phyloP scores from a whole-genome alignment of 2,113 vertebrate genomes.

The Chlorodrepanis virens region DNA sequence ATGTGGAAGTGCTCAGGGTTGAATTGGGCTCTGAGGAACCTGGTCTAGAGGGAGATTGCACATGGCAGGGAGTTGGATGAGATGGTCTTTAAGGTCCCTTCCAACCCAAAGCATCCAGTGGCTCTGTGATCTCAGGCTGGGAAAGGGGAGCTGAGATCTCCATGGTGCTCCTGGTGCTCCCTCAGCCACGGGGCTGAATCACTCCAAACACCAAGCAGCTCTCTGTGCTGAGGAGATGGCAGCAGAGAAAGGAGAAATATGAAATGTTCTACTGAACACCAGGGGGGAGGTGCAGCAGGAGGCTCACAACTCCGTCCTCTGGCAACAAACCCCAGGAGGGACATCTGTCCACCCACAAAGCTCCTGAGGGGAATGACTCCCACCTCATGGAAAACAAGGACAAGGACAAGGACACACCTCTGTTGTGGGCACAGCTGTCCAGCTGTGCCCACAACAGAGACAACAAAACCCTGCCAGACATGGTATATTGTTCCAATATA shows the following conservation, averaged over 20 bases:
- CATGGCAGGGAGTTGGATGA: neutral
- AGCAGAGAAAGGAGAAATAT: neutral
- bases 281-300: neutral
- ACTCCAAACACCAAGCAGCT: fast-evolving
- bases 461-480: neutral
- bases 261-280: neutral
- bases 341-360: neutral
- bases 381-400: neutral
- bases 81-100: neutral
- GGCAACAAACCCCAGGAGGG: neutral
- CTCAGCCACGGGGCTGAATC: neutral
- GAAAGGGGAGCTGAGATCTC: neutral
- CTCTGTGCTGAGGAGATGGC: neutral
- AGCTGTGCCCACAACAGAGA: neutral
- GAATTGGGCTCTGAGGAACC: neutral
- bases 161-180: neutral
- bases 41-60: neutral
- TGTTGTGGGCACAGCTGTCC: neutral
- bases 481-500: neutral
- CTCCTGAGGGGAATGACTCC: neutral
- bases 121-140: neutral
- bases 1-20: neutral
- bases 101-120: neutral
- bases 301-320: neutral
- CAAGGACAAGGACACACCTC: neutral